phyloP scores from a whole-genome alignment of 2,113 vertebrate genomes.

The Megaleporinus macrocephalus region DNA sequence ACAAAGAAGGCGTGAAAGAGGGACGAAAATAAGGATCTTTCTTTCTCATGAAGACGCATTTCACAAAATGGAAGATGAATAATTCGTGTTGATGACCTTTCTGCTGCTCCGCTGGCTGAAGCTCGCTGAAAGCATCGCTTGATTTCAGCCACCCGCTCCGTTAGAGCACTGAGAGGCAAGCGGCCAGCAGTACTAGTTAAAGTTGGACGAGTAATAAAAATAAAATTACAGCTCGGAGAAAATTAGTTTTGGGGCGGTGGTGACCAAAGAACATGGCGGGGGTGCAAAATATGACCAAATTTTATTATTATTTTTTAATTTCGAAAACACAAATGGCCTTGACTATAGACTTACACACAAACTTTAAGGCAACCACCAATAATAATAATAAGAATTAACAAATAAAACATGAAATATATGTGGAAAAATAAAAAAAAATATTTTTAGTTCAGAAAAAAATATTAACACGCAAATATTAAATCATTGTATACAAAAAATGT shows the following conservation, averaged over 20 bases:
- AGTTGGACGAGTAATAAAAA: conserved; percentile 34
- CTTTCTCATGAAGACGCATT: conserved; percentile 82
- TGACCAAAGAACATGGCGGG: conserved; percentile 73
- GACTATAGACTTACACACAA: neutral
- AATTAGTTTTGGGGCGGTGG: conserved; percentile 71
- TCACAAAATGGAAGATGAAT: conserved; percentile 86
- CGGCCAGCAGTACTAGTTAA: neutral
- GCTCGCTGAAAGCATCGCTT: conserved; percentile 7
- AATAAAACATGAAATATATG: no score
- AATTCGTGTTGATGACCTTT: conserved; percentile 69
- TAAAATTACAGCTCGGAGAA: conserved; percentile 29
- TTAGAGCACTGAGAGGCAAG: neutral
- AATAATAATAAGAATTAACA: no score
- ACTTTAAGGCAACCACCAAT: no score
- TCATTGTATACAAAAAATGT: neutral
- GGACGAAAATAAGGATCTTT: conserved; percentile 76
- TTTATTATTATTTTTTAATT: neutral
- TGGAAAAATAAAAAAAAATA: no score
- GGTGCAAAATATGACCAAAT: conserved; percentile 13
- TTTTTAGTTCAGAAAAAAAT: no score
- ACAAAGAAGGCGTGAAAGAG: conserved; percentile 33
- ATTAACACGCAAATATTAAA: neutral
- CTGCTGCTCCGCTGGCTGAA: conserved; percentile 32
- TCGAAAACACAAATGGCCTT: neutral
- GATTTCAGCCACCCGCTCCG: neutral